A percentile compares a stretch with the other conserved stretches of the same genome.
phyloP scores from a whole-genome alignment of 2,888 invertebrate species.

The Chorisops tibialis region DNA sequence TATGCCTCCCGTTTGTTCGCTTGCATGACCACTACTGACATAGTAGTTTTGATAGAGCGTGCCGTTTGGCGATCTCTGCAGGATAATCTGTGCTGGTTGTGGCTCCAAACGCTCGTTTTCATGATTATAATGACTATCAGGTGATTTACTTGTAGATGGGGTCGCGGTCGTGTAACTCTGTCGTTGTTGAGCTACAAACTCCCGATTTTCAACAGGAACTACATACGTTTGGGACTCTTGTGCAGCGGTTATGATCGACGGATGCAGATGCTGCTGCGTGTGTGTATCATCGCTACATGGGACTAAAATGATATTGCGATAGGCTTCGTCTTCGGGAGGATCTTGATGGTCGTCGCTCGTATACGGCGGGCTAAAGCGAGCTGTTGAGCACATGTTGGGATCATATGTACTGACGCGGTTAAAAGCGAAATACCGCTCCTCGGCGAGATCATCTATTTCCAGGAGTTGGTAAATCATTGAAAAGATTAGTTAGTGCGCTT shows the following conservation, averaged over 20 bases:
- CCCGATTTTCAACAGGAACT: neutral
- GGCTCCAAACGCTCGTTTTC: neutral
- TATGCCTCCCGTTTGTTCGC: conserved; percentile 1
- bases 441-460: neutral
- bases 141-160: neutral
- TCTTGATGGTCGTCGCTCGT: neutral
- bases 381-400: conserved; percentile 37
- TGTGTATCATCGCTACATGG: neutral
- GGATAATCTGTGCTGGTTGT: conserved; percentile 13
- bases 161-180: neutral
- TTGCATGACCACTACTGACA: conserved; percentile 26
- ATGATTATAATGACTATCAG: no score
- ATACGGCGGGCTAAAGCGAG: conserved; percentile 32
- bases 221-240: neutral
- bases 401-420: conserved; percentile 31
- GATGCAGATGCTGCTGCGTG: neutral
- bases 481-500: neutral
- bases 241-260: neutral
- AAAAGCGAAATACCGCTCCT: conserved; percentile 13
- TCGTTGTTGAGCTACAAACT: neutral
- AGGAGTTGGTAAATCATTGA: neutral
- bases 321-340: neutral
- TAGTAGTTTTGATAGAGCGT: conserved; percentile 37
- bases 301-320: conserved; percentile 10
- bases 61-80: conserved; percentile 36